Evolutionary conservation across 2,113 vertebrate genomes (phyloP), one percentile per base, ranked within the genome.

Genomic region (Garra rufa): DNA sequence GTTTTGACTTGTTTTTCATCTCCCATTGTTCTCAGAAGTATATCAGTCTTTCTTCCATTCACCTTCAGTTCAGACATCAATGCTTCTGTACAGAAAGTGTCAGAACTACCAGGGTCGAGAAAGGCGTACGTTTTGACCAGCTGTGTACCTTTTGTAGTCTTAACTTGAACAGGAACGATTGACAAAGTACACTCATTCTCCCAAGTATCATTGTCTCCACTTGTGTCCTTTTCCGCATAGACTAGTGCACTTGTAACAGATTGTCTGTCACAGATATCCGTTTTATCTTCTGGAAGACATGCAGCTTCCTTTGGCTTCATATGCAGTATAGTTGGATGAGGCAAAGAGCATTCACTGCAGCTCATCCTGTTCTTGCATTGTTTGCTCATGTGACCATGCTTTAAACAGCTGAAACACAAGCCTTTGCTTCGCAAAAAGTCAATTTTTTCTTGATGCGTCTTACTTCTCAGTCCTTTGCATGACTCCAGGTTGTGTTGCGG

Each of bases 101-200:
- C 63, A 0, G 63, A 67, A 67, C 63, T 34, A 7, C 63, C 28
- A 34, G 28, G 59, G 24, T 63, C 24, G 59, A 63, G 59, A 63
- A 63, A 63, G n/a, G 59, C 26, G 4, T 63, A 63, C 24, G 59
- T 63, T 63, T 63, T 63, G 59, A 63, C 59, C 59, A 63, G 11
- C 13, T 63, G 24, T 14, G 59, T 28, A 59, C 59, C 59, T 11
- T 63, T 63, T 11, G 4, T 63, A 2, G 26, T 63, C 59, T 63
- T 63, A 28, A 63, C 59, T 28, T 63, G 59, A 11, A 85, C 46
- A 17, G 83, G 63, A 50, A 69, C 43, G 11, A 84, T 84, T n/a
- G 59, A 24, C 48, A 52, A 52, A 19, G 48, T 19, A 50, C 48
- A 50, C 15, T 50, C 48, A 50, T 50, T 50, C 48, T n/a, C 74